Evolutionary conservation across 1,140 invertebrate species (phyloP).

Genomic region (Drosophila insularis): DNA sequence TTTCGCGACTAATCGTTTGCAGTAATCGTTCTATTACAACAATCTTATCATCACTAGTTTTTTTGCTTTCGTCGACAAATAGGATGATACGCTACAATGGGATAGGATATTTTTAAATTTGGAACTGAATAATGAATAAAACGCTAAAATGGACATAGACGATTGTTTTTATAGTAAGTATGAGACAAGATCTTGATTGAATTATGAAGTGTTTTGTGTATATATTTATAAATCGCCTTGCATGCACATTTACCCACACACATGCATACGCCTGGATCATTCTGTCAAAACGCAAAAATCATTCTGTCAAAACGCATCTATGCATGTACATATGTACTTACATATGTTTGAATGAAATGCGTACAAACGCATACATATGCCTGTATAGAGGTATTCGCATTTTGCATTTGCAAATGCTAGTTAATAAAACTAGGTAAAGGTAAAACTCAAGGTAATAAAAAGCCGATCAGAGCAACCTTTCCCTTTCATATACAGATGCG

Average conservation of each 20-base stretch:
- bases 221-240: neutral
- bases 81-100: slow-evolving; percentile 1
- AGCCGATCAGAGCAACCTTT: too few species aligned
- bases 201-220: too few species aligned
- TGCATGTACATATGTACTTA: too few species aligned
- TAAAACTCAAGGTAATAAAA: too few species aligned
- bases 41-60: slow-evolving; percentile 7
- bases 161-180: slow-evolving; percentile 18
- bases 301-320: too few species aligned
- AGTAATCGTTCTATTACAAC: neutral
- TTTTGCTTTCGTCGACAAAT: slow-evolving; percentile 22
- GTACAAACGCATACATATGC: neutral
- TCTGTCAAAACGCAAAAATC: too few species aligned
- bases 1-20: neutral
- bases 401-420: too few species aligned
- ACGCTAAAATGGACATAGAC: slow-evolving; percentile 5
- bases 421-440: too few species aligned
- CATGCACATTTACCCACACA: neutral
- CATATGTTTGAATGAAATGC: neutral
- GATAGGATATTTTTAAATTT: slow-evolving; percentile 5
- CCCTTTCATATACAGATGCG: too few species aligned
- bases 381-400: neutral
- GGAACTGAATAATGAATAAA: slow-evolving; percentile 13
- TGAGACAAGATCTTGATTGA: neutral
- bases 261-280: too few species aligned